These are phyloP conservation scores for Gobio gobio DNA, from an alignment of 2,113 vertebrate species.

Conservation along the genomic window DNA sequence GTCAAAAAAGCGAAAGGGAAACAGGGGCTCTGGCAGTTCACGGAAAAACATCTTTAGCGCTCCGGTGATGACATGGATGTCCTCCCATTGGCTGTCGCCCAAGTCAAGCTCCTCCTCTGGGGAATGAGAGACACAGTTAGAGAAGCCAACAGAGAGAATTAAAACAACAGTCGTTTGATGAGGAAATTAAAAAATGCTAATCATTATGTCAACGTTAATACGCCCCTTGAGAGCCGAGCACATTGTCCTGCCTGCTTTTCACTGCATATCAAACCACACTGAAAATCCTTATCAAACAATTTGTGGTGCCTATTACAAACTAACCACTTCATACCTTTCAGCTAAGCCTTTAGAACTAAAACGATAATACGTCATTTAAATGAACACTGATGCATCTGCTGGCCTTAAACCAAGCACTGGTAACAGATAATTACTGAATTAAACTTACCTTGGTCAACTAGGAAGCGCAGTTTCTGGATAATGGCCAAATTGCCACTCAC, in stretches of 20 bases:
- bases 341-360: not conserved
- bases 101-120: conserved; percentile 97
- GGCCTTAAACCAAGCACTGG: not conserved
- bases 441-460: conserved; percentile 87
- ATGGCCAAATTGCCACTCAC: conserved; percentile 90
- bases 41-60: conserved; percentile 99
- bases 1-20: conserved; percentile 92
- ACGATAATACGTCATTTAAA: not conserved
- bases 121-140: conserved; percentile 68
- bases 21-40: conserved; percentile 94
- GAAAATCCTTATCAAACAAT: conserved; percentile 27
- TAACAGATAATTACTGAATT: not conserved
- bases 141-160: conserved; percentile 52
- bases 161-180: conserved; percentile 91
- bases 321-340: conserved; percentile 15
- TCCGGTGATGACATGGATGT: conserved; percentile 97
- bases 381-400: not conserved
- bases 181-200: conserved; percentile 90
- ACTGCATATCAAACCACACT: conserved; percentile 20
- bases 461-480: conserved; percentile 90
- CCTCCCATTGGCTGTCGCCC: conserved; percentile 98
- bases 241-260: conserved; percentile 39
- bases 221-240: conserved; percentile 40
- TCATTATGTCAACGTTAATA: conserved; percentile 97
- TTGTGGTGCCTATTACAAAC: conserved; percentile 13